A percentile compares a stretch with the other conserved stretches of the same genome.
Conservation (phyloP, 2,113 vertebrate species). For the Leucosticte australis region DNA sequence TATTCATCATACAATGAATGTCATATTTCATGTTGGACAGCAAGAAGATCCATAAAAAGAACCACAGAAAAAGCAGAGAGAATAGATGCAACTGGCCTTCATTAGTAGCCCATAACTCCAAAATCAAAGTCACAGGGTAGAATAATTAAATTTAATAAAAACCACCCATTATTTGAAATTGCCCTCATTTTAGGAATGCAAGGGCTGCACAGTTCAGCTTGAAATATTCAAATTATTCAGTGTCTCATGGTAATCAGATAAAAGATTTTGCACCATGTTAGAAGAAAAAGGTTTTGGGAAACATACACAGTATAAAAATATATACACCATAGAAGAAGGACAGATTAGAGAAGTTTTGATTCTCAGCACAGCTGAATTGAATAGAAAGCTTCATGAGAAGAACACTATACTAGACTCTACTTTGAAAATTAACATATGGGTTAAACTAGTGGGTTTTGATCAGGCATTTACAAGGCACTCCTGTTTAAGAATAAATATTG, state of each 20-base stretch:
- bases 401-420: background rate
- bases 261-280: background rate
- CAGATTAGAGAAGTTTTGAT: background rate
- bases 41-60: background rate
- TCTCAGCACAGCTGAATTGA: background rate
- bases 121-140: background rate
- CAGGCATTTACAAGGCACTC: background rate
- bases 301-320: background rate
- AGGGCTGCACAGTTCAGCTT: background rate
- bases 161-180: background rate
- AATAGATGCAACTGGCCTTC: background rate
- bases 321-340: background rate
- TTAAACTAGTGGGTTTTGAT: background rate
- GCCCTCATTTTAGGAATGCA: background rate
- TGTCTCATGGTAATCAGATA: background rate
- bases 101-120: background rate
- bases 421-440: background rate
- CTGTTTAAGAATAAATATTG: background rate
- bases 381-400: background rate
- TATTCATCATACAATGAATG: background rate
- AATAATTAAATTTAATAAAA: constrained; percentile 1
- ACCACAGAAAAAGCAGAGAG: background rate
- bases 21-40: background rate
- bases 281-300: background rate
- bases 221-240: constrained; percentile 20